Base-by-base conservation (phyloP, 2,797 vertebrate species). In the Falco concolor region DNA sequence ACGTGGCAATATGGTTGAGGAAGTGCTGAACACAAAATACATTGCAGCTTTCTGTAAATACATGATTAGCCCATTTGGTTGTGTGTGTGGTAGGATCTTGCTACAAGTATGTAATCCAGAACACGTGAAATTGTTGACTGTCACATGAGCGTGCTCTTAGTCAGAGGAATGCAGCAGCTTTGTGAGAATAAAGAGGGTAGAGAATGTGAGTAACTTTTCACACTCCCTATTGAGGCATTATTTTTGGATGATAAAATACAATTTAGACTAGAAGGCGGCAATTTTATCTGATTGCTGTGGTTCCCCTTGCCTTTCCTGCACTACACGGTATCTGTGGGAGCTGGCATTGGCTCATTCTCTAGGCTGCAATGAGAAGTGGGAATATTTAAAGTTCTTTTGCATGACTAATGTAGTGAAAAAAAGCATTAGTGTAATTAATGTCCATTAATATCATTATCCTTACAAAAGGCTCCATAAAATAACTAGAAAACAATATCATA, bases 1-100 rank as follows among this genome's bases (percentile, higher is more conserved):
- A 12, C 0, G 1, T 9, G 54, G 42, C 50, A 64, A 13, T 1
- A 44, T 14, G 50, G 2, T 0, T 36, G 78, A 40, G 59, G 30
- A 63, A 32, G n/a, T 5, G 5, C 18, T 64, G 91, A 64, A 24
- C 23, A 42, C 38, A 77, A 83, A 90, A 67, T 5, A 18, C 5
- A 10, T 18, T 42, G 8, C 36, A 63, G 81, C 12, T 57, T 12
- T 42, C 0, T 3, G 23, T 13, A 57, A 63, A 49, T 2, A 49
- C 1, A 1, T 9, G 59, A 69, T 32, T 14, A 53, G 22, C 19
- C 42, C 44, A 9, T 50, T 20, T 34, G 32, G 8, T 9, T n/a
- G 28, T n/a, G 30, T 28, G 21, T 12, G 19, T 6, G 6, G 28
- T 24, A 57, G 54, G 28, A 57, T 68, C 40, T 54, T 42, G 10